These are phyloP conservation scores for Pseudomyrmex concolor DNA, from an alignment of 1,140 invertebrate genomes.

Conservation along the genomic window DNA sequence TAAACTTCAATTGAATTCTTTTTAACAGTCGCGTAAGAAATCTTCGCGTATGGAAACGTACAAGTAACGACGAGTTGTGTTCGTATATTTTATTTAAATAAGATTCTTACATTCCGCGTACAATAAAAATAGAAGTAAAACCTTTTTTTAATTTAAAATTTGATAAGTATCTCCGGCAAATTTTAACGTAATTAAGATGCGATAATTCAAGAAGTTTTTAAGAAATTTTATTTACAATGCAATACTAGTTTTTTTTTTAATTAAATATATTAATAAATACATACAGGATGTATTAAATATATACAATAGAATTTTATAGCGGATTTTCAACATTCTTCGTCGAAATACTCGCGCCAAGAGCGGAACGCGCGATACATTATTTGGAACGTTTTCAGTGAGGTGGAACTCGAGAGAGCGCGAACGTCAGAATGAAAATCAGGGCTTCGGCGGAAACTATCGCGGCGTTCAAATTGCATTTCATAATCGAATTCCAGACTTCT, in stretches of 20 bases:
- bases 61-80: background rate
- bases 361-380: constrained; percentile 4
- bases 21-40: background rate
- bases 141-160: too few relatives aligned
- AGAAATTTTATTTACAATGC: too few relatives aligned
- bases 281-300: background rate
- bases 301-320: constrained; percentile 2
- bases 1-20: background rate
- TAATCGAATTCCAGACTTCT: constrained; percentile 43
- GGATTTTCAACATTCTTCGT: background rate
- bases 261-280: background rate
- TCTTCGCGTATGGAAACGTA: background rate
- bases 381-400: background rate
- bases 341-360: constrained; percentile 6
- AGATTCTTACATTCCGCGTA: too few relatives aligned
- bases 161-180: too few relatives aligned
- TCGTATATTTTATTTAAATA: background rate
- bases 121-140: too few relatives aligned
- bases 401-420: background rate
- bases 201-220: too few relatives aligned
- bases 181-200: too few relatives aligned
- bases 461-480: constrained; percentile 35
- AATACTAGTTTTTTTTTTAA: too few relatives aligned
- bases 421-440: constrained; percentile 41
- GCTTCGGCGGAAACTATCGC: constrained; percentile 1